phyloP scores from a whole-genome alignment of 2,797 vertebrate genomes.

The Artibeus jamaicensis region DNA sequence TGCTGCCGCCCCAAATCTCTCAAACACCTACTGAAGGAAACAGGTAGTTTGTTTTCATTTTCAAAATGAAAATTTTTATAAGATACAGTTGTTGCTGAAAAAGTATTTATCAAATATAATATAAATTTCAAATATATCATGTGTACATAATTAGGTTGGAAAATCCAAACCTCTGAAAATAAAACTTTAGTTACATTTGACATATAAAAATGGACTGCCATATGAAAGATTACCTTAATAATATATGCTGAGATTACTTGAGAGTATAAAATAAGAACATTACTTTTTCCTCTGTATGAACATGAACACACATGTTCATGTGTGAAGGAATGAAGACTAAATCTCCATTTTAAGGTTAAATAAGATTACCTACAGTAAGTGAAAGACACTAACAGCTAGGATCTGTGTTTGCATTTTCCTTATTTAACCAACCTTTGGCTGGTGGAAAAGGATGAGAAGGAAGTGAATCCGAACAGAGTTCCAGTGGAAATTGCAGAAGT shows the following conservation, averaged over 20 bases:
- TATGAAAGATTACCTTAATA: constrained; percentile 24
- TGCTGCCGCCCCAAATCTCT: neutral
- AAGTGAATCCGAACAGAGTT: constrained; percentile 90
- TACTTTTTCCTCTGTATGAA: neutral
- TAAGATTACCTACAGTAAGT: neutral
- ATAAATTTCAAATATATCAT: neutral
- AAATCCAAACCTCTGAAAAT: constrained; percentile 46
- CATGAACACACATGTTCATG: constrained; percentile 44
- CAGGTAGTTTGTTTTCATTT: neutral
- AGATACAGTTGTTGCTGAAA: neutral
- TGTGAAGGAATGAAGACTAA: neutral
- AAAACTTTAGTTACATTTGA: constrained; percentile 19
- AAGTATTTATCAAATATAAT: neutral
- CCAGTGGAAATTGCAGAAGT: constrained; percentile 95
- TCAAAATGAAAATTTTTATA: constrained; percentile 21
- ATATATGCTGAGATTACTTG: neutral
- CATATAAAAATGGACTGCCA: neutral
- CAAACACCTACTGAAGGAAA: neutral
- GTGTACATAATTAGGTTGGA: neutral
- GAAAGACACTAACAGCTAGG: neutral
- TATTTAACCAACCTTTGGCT: constrained; percentile 86
- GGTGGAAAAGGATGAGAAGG: constrained; percentile 86
- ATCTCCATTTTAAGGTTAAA: neutral
- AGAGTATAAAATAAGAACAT: neutral
- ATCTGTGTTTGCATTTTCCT: neutral